phyloP scores from a whole-genome alignment of 1,140 invertebrate genomes.

The Ceratina calcarata region DNA sequence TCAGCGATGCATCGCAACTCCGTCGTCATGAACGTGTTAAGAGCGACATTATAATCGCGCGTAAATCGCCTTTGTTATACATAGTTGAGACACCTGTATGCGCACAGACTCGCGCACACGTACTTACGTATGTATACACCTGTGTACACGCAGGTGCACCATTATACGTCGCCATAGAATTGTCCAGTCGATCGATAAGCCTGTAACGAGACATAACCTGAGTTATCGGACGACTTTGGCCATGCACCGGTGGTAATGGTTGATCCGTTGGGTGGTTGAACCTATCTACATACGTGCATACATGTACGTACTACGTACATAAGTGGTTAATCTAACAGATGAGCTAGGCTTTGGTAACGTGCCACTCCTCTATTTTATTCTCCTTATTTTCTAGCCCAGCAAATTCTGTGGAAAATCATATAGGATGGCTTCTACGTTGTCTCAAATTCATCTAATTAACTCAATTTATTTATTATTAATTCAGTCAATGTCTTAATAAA shows the following conservation, averaged over 20 bases:
- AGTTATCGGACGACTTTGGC: constrained; percentile 48
- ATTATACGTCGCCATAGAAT: constrained; percentile 48
- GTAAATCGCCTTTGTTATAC: constrained; percentile 41
- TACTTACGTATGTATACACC: background rate
- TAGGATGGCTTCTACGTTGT: too few species aligned
- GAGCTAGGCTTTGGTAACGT: constrained; percentile 18
- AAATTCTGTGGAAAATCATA: too few species aligned
- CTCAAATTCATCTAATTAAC: too few species aligned
- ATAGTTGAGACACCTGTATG: constrained; percentile 8
- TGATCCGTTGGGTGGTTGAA: constrained; percentile 18
- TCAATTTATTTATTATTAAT: too few species aligned
- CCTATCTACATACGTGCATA: too few species aligned
- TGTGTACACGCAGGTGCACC: constrained; percentile 35
- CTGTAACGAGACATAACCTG: constrained; percentile 50
- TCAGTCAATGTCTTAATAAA: too few species aligned
- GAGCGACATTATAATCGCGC: constrained; percentile 27
- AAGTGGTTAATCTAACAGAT: constrained; percentile 45
- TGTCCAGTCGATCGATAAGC: constrained; percentile 55
- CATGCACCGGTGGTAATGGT: constrained; percentile 42
- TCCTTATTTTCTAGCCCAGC: too few species aligned
- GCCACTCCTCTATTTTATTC: background rate
- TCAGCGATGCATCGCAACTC: constrained; percentile 15
- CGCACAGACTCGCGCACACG: background rate
- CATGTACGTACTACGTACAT: constrained; percentile 9
- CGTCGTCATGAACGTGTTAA: constrained; percentile 26